Evolutionary conservation across 2,113 vertebrate genomes (phyloP).

Genomic region (Sturnira hondurensis): DNA sequence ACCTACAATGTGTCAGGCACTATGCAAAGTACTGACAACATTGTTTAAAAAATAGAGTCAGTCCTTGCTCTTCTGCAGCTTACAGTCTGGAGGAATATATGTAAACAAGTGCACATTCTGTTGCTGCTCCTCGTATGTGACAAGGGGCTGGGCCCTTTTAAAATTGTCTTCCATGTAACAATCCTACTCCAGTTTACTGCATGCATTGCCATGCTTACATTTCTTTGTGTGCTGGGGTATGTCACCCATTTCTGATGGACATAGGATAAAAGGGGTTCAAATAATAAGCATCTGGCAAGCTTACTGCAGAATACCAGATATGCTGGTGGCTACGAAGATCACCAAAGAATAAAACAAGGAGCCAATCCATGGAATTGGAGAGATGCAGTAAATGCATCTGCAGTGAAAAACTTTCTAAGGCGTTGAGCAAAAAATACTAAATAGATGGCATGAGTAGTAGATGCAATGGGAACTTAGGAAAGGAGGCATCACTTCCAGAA

Average conservation of each 20-base stretch:
- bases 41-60: neutral
- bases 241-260: neutral
- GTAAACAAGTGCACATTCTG: neutral
- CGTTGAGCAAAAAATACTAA: neutral
- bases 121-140: neutral
- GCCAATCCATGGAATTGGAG: neutral
- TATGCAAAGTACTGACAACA: neutral
- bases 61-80: neutral
- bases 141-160: neutral
- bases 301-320: neutral
- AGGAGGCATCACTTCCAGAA: neutral
- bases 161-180: neutral
- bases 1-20: neutral
- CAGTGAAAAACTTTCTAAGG: neutral
- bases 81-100: neutral
- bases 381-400: neutral
- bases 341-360: neutral
- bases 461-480: neutral
- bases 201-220: neutral
- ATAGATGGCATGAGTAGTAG: neutral
- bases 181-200: neutral
- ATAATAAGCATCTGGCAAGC: neutral
- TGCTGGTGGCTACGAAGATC: neutral
- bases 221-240: neutral
- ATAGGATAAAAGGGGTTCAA: conserved; percentile 3